Percentiles rank a stretch among this genome's conserved stretches.
phyloP scores from a whole-genome alignment of 2,113 vertebrate species.

The Dolichallabes microphthalmus region DNA sequence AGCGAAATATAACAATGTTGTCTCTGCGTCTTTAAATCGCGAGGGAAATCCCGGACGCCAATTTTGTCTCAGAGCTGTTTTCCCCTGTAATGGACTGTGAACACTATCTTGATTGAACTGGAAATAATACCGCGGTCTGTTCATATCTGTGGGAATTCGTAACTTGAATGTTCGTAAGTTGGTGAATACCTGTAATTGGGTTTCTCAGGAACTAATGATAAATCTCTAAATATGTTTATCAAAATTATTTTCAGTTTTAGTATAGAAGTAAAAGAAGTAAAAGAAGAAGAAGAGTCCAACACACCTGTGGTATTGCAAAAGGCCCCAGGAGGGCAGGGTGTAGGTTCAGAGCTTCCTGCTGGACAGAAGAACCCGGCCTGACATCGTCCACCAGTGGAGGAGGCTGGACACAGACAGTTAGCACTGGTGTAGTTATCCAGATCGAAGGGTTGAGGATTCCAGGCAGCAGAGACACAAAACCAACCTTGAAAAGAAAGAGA shows the following conservation, averaged over 20 bases:
- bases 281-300: not conserved
- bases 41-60: no score
- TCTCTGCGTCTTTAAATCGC: no score
- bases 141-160: no score
- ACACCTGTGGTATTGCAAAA: conserved; percentile 85
- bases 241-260: not conserved
- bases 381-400: conserved; percentile 86
- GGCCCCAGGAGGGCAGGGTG: conserved; percentile 75
- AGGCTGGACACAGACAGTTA: conserved; percentile 91
- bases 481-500: conserved; percentile 74
- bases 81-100: no score
- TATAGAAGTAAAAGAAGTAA: not conserved
- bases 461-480: conserved; percentile 91
- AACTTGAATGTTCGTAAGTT: no score
- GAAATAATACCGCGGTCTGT: no score
- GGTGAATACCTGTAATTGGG: not conserved
- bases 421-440: conserved; percentile 91
- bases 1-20: no score
- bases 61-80: no score
- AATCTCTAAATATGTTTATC: not conserved
- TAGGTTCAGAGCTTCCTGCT: conserved; percentile 80
- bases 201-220: not conserved
- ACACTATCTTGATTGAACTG: no score
- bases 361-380: conserved; percentile 84
- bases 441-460: conserved; percentile 89